Percentiles rank a stretch among this genome's conserved stretches.
Evolutionary conservation across 2,888 invertebrate genomes (phyloP).

Genomic region (Xestia ashworthii): DNA sequence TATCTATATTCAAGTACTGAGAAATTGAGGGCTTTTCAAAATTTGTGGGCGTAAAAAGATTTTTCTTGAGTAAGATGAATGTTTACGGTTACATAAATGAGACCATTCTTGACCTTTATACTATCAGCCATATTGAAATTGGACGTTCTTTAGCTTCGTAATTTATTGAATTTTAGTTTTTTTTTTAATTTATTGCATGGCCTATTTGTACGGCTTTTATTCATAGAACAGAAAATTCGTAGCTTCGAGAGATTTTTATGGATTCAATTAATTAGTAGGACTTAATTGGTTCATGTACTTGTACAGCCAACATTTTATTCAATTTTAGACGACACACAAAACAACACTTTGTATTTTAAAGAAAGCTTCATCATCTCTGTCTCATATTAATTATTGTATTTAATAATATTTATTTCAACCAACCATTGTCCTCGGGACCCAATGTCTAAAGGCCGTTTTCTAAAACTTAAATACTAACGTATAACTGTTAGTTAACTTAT

Average conservation of each 20-base stretch:
- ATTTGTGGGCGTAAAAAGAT: not conserved
- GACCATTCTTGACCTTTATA: not conserved
- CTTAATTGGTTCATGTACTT: not conserved
- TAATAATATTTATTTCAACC: not conserved
- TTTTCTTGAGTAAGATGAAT: not conserved
- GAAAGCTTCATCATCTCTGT: no score
- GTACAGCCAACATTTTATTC: not conserved
- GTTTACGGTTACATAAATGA: not conserved
- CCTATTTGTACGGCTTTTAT: not conserved
- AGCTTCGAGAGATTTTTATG: not conserved
- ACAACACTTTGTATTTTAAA: no score
- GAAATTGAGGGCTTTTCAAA: constrained; percentile 6
- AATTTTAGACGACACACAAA: not conserved
- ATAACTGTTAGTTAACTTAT: no score
- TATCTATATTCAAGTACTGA: not conserved
- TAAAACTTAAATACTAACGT: no score
- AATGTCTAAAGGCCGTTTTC: no score
- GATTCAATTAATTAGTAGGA: not conserved
- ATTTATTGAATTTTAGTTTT: not conserved
- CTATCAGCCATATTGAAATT: not conserved
- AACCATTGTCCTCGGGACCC: not conserved
- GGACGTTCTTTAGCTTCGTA: not conserved
- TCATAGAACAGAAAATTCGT: not conserved
- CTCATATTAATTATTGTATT: no score
- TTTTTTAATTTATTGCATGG: not conserved